Evolutionary conservation across 2,888 invertebrate species (phyloP), one percentile per base, ranked within the genome.

Genomic region (Eupithecia subumbrata): DNA sequence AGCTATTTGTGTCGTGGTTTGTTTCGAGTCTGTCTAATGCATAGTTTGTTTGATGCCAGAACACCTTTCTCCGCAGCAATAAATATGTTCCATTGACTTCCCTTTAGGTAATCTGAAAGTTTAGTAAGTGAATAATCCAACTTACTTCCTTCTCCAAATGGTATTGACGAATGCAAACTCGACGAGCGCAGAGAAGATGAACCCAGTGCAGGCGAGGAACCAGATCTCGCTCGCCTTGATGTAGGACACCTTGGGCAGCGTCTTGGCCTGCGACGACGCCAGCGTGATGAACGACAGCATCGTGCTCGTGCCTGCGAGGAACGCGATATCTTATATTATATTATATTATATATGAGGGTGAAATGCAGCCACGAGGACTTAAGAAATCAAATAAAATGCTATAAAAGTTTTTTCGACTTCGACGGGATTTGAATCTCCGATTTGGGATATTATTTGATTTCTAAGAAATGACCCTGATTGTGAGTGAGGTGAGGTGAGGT

Each of bases 111-210:
- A n/a, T n/a, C 45, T 45, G 48, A 48, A 48, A 48, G 48, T 48
- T 18, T n/a, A 5, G 14, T 16, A 7, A 18, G 7, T 16, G 18
- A 40, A 48, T n/a, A 48, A n/a, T 8, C 18, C 8, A 52, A n/a
- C 63, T 76, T 43, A 97, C 97, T 97, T 97, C 88, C 98, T 95
- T 75, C 98, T 95, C 96, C 98, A 98, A 86, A 98, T 98, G 11
- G 97, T 97, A 87, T 98, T 98, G 66, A 98, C 98, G 85, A 98
- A 98, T 8, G 98, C 98, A 85, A 98, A 98, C 88, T 98, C 98
- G 0, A 98, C 97, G 86, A 98, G 95, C 16, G 98, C 97, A 25
- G 97, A 97, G 90, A 98, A 98, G 81, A 98, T 97, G 85, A 98
- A 98, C 67, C 97, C 96, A 1, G 97, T 97, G 86, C 98, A 98